Percentiles rank a stretch among this genome's conserved stretches.
Evolutionary conservation across 2,113 vertebrate genomes (phyloP).

Genomic region (Callithrix jacchus): DNA sequence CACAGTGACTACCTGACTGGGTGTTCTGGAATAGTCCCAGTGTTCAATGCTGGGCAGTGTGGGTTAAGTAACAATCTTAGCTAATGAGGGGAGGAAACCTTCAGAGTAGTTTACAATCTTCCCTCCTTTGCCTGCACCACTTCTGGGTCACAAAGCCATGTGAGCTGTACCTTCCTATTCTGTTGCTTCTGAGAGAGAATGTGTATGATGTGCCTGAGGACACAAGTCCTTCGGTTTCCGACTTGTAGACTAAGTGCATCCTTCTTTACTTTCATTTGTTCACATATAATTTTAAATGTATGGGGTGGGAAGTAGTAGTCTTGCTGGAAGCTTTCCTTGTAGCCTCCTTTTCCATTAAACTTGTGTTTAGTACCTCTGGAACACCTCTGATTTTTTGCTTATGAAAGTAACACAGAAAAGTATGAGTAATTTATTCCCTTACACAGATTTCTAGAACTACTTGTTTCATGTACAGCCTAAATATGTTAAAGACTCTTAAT

Average conservation of each 20-base stretch:
- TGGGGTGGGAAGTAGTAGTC: neutral
- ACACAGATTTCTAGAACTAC: neutral
- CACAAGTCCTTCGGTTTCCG: neutral
- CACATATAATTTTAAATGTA: neutral
- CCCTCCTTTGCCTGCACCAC: neutral
- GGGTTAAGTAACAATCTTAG: neutral
- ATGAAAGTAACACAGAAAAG: constrained; percentile 33
- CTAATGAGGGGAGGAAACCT: neutral
- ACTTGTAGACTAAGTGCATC: neutral
- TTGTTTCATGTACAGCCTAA: neutral
- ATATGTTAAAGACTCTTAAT: constrained; percentile 25
- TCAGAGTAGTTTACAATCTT: neutral
- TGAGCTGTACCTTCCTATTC: neutral
- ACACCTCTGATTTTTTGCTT: constrained; percentile 19
- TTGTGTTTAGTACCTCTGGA: neutral
- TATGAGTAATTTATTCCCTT: constrained; percentile 52
- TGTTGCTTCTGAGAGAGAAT: neutral
- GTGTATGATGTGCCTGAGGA: neutral
- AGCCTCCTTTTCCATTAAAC: neutral
- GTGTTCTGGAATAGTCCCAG: neutral
- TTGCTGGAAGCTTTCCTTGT: neutral
- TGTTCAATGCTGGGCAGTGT: neutral
- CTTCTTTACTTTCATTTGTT: neutral
- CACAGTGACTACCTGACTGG: neutral
- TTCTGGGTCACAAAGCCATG: neutral